Base-by-base conservation (phyloP, 2,888 invertebrate genomes). In the Oscheius sp. region DNA sequence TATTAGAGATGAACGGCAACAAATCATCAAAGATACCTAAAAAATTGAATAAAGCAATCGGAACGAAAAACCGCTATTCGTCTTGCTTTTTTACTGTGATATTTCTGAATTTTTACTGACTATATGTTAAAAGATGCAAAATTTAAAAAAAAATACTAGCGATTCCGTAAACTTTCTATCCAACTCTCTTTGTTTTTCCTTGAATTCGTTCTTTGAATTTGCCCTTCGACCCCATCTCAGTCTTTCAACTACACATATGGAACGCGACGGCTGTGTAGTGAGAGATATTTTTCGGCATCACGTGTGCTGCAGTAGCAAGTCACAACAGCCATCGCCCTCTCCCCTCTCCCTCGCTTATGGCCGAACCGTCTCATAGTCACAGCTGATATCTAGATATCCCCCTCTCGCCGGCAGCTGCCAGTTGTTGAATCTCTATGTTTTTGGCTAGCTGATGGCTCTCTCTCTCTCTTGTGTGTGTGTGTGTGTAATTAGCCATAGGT, bases 401-500 rank as follows among this genome's bases (percentile, higher is more conserved):
- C 41, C 28, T 68, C 71, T 57, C 62, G 26, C 54, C 47, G 4
- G n/a, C 66, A n/a, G 14, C 63, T 20, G 12, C 51, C 57, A 50
- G 49, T 32, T 33, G 33, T 57, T 64, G 64, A 59, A 63, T 63
- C 64, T 57, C 59, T 64, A 62, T 22, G 50, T 61, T 50, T 62
- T 41, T 51, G 61, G 50, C 61, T 50, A 38, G 44, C 8, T 20
- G 44, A 20, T 41, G 32, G 28, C 54, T 12, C 22, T n/a, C n/a
- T n/a, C n/a, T n/a, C n/a, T n/a, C n/a, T 41, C 41, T 41, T 41
- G 41, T 41, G n/a, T 20, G 41, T 41, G 41, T 5, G 17, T 56
- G 63, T 51, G 64, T 64, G 41, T 64, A 51, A 50, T 64, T 51
- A 62, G 62, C 62, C 51, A 51, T 38, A 51, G 50, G 51, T 62